Conservation (phyloP, 2,113 vertebrate genomes). For the Ptilonorhynchus violaceus region DNA sequence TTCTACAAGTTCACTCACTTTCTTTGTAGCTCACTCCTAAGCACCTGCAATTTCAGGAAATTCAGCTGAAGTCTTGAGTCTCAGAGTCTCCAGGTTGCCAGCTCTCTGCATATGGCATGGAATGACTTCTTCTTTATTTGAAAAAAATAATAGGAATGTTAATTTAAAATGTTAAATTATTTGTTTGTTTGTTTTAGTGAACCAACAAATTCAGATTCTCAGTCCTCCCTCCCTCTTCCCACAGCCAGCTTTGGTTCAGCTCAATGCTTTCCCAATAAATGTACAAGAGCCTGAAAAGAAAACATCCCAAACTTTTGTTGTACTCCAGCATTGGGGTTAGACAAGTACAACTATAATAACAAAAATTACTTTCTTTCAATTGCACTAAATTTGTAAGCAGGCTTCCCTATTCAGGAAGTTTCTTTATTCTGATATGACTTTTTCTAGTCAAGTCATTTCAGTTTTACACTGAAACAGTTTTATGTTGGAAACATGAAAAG, state of each 20-base stretch:
- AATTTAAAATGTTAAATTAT: neutral
- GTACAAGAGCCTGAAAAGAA: neutral
- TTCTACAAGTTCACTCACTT: neutral
- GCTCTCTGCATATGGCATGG: neutral
- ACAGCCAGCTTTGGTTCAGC: neutral
- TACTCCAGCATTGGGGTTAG: neutral
- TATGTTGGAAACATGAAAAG: neutral
- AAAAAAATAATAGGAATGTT: neutral
- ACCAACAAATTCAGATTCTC: neutral
- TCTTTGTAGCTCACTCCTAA: neutral
- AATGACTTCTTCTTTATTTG: neutral
- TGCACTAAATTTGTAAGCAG: neutral
- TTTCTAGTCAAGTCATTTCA: neutral
- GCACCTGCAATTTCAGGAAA: neutral
- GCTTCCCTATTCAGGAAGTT: neutral
- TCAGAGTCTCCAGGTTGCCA: neutral
- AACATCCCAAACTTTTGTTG: neutral
- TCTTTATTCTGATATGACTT: neutral
- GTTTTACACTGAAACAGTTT: accelerated
- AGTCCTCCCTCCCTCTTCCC: neutral
- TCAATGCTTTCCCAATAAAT: neutral
- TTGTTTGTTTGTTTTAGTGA: neutral
- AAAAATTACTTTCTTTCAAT: neutral
- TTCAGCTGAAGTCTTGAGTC: neutral
- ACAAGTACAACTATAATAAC: neutral